Evolutionary conservation across 2,797 vertebrate species (phyloP), one percentile per base, ranked within the genome.

Genomic region (Limosa lapponica): DNA sequence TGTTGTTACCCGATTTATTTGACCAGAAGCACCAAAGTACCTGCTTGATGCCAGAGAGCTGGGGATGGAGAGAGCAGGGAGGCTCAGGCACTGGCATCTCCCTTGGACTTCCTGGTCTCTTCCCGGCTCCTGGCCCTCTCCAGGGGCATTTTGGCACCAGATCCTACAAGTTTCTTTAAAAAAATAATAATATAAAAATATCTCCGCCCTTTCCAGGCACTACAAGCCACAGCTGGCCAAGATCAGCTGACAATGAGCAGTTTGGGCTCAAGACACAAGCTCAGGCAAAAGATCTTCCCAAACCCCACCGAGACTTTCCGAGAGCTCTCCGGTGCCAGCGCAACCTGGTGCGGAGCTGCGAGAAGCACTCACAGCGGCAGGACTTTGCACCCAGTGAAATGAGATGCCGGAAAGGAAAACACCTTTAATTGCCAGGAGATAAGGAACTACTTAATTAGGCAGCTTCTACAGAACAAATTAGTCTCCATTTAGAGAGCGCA

Each of bases 171-270:
- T 74, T 71, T 79, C 79, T 72, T 52, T 1, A 28, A 54, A 43
- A 73, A 73, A 48, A 19, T 18, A 3, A 34, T 48, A 16, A 2
- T 27, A 75, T 16, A 79, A 15, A 19, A 7, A 48, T 44, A 49
- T 87, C 92, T 83, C 80, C 92, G 64, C 81, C 86, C 86, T 89
- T 92, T 71, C 52, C 91, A 93, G 46, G 72, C 87, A 77, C 71
- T 59, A 43, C 84, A 89, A 89, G 93, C 74, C 22, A 13, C 64
- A 37, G 18, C 93, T n/a, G 73, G 86, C 81, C 64, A 44, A 67
- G 71, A 82, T 73, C 89, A 95, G 92, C 89, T 94, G 95, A 87
- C 39, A 15, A 11, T 13, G 64, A 96, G 82, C 66, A 90, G 64
- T 64, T 36, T 32, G 71, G 74, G 39, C 78, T 87, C 10, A 37